Base-by-base conservation (phyloP, 2,888 invertebrate species). In the Trichogramma dendrolimi region DNA sequence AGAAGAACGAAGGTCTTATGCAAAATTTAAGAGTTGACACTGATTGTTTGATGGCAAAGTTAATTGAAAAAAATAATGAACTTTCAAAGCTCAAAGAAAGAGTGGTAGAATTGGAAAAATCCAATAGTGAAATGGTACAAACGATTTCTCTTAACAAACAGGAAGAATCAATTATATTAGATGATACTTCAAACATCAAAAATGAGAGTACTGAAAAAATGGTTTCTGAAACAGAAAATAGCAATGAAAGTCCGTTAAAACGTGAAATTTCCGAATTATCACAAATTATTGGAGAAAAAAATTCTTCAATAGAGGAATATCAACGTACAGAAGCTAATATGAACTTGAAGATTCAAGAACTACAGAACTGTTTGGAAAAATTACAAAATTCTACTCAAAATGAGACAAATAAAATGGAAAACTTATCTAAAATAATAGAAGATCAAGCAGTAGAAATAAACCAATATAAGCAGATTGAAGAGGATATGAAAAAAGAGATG, bases 71-170 rank as follows among this genome's bases (percentile, higher is more conserved):
- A 58, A 54, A 54, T 70, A 72, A 39, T 56, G 77, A 79, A 64
- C 67, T 82, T 79, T 72, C 79, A 11, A 83, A 82, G 73, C 74
- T 83, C 43, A 75, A 80, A 67, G 76, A 81, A 62, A 82, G 82
- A 73, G 71, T 83, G 69, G 79, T 81, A 67, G 67, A 80, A 62
- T 55, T 80, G 44, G 68, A 69, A 46, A 58, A 67, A 52, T 0
- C 46, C 27, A 39, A 6, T 1, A 55, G 42, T 49, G 59, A 61
- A 52, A 11, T 53, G 4, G 48, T 60, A 8, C 62, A 62, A 52
- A 55, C 41, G n/a, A 38, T 11, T 48, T 10, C 8, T 6, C 46
- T 44, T 14, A 42, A 58, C 11, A 11, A 46, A 46, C 8, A 46
- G 2, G 46, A 46, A 10, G n/a, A 43, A 14, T 47, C 38, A 6